Evolutionary conservation across 2,797 vertebrate species (phyloP).

Genomic region (Cossypha niveicapilla): DNA sequence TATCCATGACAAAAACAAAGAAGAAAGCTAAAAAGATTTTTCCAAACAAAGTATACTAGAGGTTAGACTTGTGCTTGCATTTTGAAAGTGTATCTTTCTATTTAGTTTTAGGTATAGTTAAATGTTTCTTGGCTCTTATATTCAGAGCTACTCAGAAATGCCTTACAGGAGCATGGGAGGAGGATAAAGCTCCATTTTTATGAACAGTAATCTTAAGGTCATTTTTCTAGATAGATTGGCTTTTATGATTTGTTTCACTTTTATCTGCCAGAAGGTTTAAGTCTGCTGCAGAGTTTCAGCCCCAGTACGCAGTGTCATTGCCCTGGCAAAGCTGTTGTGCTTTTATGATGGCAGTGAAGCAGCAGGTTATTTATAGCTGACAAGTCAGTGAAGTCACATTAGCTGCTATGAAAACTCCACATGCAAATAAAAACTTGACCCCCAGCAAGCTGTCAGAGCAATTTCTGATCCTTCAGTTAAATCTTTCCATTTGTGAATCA

Average conservation of each 20-base stretch:
- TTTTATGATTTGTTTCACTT: neutral
- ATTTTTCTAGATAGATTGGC: neutral
- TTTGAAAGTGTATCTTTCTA: neutral
- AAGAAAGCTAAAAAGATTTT: neutral
- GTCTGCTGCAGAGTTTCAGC: neutral
- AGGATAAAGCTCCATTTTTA: neutral
- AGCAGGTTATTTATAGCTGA: conserved; percentile 25
- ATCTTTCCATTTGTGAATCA: neutral
- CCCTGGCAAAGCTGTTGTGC: neutral
- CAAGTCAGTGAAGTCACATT: neutral
- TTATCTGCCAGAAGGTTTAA: neutral
- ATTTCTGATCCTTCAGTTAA: neutral
- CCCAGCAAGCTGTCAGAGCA: neutral
- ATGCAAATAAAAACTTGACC: neutral
- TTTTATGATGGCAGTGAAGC: neutral
- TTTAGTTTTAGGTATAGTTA: neutral
- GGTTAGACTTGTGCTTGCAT: neutral
- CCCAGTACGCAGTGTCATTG: neutral
- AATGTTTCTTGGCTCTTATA: neutral
- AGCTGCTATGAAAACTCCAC: neutral
- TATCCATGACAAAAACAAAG: neutral
- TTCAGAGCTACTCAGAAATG: neutral
- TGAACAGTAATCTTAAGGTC: neutral
- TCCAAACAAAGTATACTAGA: neutral
- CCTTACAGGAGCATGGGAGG: neutral